Evolutionary conservation across 2,113 vertebrate species (phyloP), one percentile per base, ranked within the genome.

Genomic region (Seriola rivoliana): DNA sequence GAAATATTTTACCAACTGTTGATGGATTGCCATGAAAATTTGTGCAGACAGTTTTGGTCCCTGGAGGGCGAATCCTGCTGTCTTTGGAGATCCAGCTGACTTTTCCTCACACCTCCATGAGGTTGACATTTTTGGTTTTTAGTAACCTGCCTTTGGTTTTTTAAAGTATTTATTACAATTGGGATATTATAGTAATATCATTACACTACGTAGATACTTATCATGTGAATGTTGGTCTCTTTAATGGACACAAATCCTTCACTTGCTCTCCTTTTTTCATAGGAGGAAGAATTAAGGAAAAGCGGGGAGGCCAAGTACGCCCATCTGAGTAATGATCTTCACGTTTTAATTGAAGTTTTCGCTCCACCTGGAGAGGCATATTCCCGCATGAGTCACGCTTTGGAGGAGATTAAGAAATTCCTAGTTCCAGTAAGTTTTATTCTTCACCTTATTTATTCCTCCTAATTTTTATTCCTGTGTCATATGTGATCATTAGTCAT

Each of bases 371-470:
- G 98, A 87, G 98, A 99, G 91, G 98, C 98, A 1, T 99, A 99
- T 95, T 99, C 98, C 93, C 97, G 98, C 34, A 99, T 99, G 98
- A 99, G 98, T 95, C 98, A 99, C 80, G 98, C 98, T 74, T 91
- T 99, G 95, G 98, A 99, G 94, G 98, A 99, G 93, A 99, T 99
- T 57, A 99, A 99, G 93, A 99, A 99, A 94, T 99, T 99, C 93
- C 96, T 99, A 65, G 97, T 99, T 94, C 98, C 98, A 50, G 98
- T 99, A 97, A 98, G 98, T 98, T 89, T 55, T 76, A 66, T 21
- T 23, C 71, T 84, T 81, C 73, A 58, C 70, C 69, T 75, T 57
- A 52, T 75, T 84, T 69, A 54, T 42, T 48, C 44, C 44, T n/a
- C 59, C 23, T 59, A 75, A 75, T 85, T 78, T 71, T 87, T 16